These are phyloP conservation scores for Arctia plantaginis DNA, from an alignment of 2,888 invertebrate species.

Conservation along the genomic window DNA sequence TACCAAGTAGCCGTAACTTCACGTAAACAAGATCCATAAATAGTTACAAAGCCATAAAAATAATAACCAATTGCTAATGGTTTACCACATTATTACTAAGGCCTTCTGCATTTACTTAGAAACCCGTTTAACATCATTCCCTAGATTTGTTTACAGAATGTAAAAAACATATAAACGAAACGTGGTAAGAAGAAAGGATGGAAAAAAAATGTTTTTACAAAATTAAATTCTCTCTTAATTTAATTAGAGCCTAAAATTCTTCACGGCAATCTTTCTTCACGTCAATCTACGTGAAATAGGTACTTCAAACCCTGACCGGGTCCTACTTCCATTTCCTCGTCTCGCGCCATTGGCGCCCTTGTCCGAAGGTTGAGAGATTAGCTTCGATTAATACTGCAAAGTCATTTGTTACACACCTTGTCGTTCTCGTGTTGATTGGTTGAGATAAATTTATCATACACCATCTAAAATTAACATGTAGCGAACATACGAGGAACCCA, in stretches of 20 bases:
- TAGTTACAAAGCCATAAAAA: too few species aligned
- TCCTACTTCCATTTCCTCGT: conserved; percentile 43
- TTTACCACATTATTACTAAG: too few species aligned
- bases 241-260: neutral
- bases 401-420: conserved; percentile 24
- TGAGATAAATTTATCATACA: conserved; percentile 14
- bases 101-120: neutral
- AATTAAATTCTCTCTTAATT: neutral
- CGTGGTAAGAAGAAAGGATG: neutral
- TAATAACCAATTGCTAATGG: too few species aligned
- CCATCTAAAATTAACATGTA: conserved; percentile 11
- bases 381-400: conserved; percentile 25
- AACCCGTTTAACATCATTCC: neutral
- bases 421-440: conserved; percentile 11
- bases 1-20: too few species aligned
- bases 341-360: conserved; percentile 44
- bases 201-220: neutral
- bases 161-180: neutral
- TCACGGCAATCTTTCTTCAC: neutral
- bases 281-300: conserved; percentile 14
- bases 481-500: neutral
- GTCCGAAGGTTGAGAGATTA: conserved; percentile 36
- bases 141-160: neutral
- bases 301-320: conserved; percentile 47
- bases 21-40: too few species aligned